Conservation (phyloP, 37 sponge, comb jelly and placozoan genomes). For the Crambe crambe region DNA sequence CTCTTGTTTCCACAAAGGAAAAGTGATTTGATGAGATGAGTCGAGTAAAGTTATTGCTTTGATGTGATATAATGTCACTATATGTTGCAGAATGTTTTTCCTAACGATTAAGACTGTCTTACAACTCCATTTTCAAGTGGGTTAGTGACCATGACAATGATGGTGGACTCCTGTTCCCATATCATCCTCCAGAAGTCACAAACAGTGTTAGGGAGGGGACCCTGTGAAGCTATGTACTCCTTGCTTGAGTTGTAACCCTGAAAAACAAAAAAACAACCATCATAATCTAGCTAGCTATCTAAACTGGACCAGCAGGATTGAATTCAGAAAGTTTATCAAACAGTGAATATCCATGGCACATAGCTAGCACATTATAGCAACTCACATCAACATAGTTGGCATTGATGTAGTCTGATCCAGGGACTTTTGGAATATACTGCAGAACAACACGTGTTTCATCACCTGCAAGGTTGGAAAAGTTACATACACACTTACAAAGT, state of each 20-base stretch:
- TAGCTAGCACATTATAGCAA: not conserved
- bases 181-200: constrained; percentile 77
- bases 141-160: constrained; percentile 76
- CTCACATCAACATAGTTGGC: constrained; percentile 87
- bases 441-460: constrained; percentile 82
- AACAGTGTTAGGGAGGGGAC: constrained; percentile 50
- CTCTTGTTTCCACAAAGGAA: not conserved
- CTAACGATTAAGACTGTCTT: too few species aligned
- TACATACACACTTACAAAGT: not conserved
- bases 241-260: constrained; percentile 62
- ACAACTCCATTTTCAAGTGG: constrained; percentile 65
- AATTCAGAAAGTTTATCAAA: too few species aligned
- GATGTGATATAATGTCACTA: too few species aligned
- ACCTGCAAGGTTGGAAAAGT: constrained; percentile 54
- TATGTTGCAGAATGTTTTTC: too few species aligned
- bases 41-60: too few species aligned
- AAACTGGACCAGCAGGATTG: too few species aligned
- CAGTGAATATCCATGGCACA: too few species aligned
- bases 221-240: constrained; percentile 64
- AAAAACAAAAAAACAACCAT: not conserved
- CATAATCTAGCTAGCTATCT: too few species aligned
- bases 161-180: constrained; percentile 61
- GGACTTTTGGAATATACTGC: constrained; percentile 27
- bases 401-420: constrained; percentile 89
- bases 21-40: too few species aligned